These are phyloP conservation scores for Stictocephala bisonia DNA, from an alignment of 2,888 invertebrate species.

Conservation along the genomic window DNA sequence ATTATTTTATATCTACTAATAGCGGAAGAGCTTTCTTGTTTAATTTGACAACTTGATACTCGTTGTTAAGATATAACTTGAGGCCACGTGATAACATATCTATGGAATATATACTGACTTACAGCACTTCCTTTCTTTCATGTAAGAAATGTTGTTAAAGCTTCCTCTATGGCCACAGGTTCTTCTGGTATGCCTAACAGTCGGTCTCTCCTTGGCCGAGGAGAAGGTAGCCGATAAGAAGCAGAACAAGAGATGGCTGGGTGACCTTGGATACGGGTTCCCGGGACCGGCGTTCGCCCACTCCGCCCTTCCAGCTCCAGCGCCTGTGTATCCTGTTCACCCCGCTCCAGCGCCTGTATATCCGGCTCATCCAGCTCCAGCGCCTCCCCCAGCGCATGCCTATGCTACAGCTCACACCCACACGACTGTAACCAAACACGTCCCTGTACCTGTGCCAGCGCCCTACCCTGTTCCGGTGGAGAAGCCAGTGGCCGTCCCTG, in stretches of 20 bases:
- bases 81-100: no score
- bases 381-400: neutral
- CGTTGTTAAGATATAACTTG: no score
- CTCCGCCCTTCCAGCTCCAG: constrained; percentile 7
- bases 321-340: neutral
- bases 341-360: constrained; percentile 21
- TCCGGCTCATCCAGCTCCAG: constrained; percentile 9
- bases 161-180: no score
- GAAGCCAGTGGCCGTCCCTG: constrained; percentile 55
- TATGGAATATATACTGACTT: no score
- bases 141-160: neutral
- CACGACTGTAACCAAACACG: constrained; percentile 52
- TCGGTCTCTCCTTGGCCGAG: constrained; percentile 14
- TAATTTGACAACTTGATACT: no score
- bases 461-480: constrained; percentile 56
- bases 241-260: constrained; percentile 44
- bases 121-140: neutral
- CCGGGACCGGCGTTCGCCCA: constrained; percentile 11
- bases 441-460: constrained; percentile 54
- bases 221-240: constrained; percentile 45
- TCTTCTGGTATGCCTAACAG: constrained; percentile 35
- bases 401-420: constrained; percentile 34
- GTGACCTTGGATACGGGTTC: constrained; percentile 40
- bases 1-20: no score
- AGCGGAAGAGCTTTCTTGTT: no score